Evolutionary conservation across 2,888 invertebrate species (phyloP).

Genomic region (Cepaea hortensis): DNA sequence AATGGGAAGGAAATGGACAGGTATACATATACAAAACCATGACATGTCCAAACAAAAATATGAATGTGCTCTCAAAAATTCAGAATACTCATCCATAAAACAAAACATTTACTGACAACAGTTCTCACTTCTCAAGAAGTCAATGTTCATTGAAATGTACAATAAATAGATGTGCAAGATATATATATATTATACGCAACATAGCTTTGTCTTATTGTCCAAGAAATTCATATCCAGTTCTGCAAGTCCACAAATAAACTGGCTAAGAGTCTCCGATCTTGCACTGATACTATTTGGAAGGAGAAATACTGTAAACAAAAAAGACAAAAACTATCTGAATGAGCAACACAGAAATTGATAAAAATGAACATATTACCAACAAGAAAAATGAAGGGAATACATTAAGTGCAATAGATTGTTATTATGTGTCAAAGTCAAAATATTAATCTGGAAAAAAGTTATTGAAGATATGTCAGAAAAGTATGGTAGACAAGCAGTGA

Average conservation of each 20-base stretch:
- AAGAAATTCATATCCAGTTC: not conserved
- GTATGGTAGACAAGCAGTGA: constrained; percentile 27
- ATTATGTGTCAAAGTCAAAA: not conserved
- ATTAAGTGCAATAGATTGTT: constrained; percentile 4
- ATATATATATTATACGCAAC: constrained; percentile 22
- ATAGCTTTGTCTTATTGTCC: constrained; percentile 16
- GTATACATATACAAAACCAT: not conserved
- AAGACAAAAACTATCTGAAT: not conserved
- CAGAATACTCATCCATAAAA: constrained; percentile 12
- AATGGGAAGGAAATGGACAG: not conserved
- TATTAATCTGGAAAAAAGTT: constrained; percentile 34
- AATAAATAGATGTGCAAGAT: constrained; percentile 39
- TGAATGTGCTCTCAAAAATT: not conserved
- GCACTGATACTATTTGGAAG: not conserved
- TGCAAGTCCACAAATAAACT: not conserved
- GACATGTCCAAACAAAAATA: not conserved
- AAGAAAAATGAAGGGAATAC: constrained; percentile 16
- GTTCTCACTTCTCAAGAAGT: not conserved
- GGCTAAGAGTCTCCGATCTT: not conserved
- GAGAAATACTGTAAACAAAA: not conserved
- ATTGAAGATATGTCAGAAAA: constrained; percentile 37
- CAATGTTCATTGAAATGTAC: not conserved
- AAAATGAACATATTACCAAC: not conserved
- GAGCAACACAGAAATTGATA: not conserved
- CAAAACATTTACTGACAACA: constrained; percentile 12